phyloP scores from a whole-genome alignment of 2,888 invertebrate species.

The Hedya salicella region DNA sequence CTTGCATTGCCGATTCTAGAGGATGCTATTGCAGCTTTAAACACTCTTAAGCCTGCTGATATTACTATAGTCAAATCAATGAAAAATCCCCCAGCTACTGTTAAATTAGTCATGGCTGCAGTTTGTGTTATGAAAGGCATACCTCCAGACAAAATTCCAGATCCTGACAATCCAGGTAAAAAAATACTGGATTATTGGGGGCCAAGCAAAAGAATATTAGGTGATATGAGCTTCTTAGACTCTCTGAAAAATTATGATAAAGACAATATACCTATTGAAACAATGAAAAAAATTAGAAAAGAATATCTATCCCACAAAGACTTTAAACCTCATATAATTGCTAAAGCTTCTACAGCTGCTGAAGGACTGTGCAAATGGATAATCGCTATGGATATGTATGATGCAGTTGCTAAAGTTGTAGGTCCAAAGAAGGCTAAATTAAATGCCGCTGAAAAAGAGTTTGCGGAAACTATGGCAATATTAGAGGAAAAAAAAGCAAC shows the following conservation, averaged over 20 bases:
- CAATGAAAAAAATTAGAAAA: constrained; percentile 90
- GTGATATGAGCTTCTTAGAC: constrained; percentile 92
- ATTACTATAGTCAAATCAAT: constrained; percentile 94
- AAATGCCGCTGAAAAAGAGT: constrained; percentile 91
- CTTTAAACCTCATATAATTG: constrained; percentile 91
- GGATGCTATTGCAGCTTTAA: constrained; percentile 90
- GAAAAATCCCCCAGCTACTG: constrained; percentile 93
- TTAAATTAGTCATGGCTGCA: constrained; percentile 94
- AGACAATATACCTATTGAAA: constrained; percentile 90
- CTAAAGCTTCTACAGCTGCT: constrained; percentile 97
- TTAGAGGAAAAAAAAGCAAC: constrained; percentile 93
- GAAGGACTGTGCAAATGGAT: constrained; percentile 97
- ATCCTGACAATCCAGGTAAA: constrained; percentile 87
- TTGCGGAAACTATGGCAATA: constrained; percentile 92
- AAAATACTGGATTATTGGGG: constrained; percentile 93
- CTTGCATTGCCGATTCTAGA: constrained; percentile 93
- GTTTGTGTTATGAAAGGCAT: constrained; percentile 94
- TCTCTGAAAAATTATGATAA: constrained; percentile 92
- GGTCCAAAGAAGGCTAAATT: constrained; percentile 94
- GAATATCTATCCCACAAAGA: constrained; percentile 91
- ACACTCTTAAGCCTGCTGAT: constrained; percentile 93
- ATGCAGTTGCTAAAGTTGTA: constrained; percentile 92
- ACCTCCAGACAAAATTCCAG: constrained; percentile 90
- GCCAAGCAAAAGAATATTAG: constrained; percentile 92
- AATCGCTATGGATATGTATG: constrained; percentile 95